Evolutionary conservation across 2,797 vertebrate species (phyloP).

Genomic region (Avahi laniger): DNA sequence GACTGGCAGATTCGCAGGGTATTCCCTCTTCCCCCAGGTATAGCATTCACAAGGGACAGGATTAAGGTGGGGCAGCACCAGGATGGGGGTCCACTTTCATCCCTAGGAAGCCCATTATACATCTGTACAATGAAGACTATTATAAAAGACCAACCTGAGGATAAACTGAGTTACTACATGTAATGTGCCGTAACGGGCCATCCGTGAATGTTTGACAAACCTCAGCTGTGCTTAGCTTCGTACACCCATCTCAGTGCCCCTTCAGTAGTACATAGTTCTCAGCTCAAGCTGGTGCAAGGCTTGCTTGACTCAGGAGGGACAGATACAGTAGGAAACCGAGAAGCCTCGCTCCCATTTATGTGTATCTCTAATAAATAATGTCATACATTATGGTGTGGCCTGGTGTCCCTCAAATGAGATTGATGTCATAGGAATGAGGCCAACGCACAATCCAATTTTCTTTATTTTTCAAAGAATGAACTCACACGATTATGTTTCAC

Average conservation of each 20-base stretch:
- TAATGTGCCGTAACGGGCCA: neutral
- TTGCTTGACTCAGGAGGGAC: neutral
- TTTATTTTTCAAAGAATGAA: slow-evolving; percentile 36
- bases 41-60: too few relatives aligned
- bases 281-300: neutral
- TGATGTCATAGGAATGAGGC: neutral
- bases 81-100: too few relatives aligned
- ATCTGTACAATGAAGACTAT: neutral
- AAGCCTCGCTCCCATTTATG: neutral
- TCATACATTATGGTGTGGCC: neutral
- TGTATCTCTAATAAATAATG: neutral
- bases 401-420: neutral
- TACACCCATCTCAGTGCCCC: neutral
- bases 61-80: too few relatives aligned
- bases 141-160: neutral
- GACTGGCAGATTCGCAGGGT: too few relatives aligned
- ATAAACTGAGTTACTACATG: neutral
- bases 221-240: neutral
- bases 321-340: neutral
- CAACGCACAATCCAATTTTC: neutral
- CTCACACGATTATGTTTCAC: neutral
- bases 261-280: neutral
- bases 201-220: neutral
- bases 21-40: too few relatives aligned
- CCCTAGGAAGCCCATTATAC: too few relatives aligned